Base-by-base conservation (phyloP, 2,797 vertebrate species). In the Echeneis naucrates region DNA sequence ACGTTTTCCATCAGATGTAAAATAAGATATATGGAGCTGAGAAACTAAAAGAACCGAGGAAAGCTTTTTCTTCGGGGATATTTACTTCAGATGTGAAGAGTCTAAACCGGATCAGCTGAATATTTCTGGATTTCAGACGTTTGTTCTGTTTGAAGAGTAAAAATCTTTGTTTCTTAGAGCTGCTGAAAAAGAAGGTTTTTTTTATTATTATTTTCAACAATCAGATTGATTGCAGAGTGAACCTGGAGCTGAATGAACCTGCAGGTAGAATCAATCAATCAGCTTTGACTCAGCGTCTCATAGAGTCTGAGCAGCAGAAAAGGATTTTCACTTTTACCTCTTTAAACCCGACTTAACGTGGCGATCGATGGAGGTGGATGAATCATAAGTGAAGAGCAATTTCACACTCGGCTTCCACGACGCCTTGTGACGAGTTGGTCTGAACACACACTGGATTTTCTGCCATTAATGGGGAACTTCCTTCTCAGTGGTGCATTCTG, bases 321-420 rank as follows among this genome's bases (percentile, higher is more conserved):
- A n/a, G n/a, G n/a, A 68, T 68, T 78, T 72, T 57, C 69, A 74
- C 52, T 40, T 80, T 67, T 65, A 52, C 67, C 33, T 65, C 80
- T 77, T 53, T 56, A 23, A 77, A 59, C 54, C 55, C 33, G 24
- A 10, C 71, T 80, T 74, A 52, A 72, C 40, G 21, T 1, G 21
- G 48, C 8, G 63, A 80, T 87, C 72, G 65, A 33, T 78, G 72
- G 32, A 63, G 65, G 68, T 21, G 55, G 62, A 70, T 72, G 57
- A 56, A 70, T 70, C 68, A 53, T 51, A 67, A 74, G 65, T 26
- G 58, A 72, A 40, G 56, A 77, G 70, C 78, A 71, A 87, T 85
- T 85, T 88, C 82, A 85, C 81, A 77, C 78, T 77, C 47, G 19
- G 5, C 63, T 75, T 78, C 51, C 64, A 71, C 64, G 26, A n/a